Base-by-base conservation (phyloP, 2,888 invertebrate genomes). In the Eupeodes latifasciatus region DNA sequence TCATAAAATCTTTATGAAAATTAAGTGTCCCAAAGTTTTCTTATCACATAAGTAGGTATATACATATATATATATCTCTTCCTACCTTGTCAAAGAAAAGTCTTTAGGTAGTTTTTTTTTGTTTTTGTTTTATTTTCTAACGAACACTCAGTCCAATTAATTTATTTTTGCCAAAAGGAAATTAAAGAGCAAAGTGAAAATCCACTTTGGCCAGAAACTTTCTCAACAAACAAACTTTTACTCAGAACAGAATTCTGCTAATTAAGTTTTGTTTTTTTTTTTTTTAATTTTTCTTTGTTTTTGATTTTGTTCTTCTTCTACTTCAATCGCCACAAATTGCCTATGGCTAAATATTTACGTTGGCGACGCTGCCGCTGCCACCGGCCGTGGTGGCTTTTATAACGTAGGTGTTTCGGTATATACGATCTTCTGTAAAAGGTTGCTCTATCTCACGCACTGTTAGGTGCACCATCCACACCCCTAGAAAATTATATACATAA, bases 91-190 rank as follows among this genome's bases (percentile, higher is more conserved):
- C 9, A 61, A 36, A 61, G 36, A 40, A 40, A 16, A 12, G 6
- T 14, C 2, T 19, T 59, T 34, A 14, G 12, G 3, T 62, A 27
- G 27, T 27, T 27, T 27, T 27, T 27, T 27, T 27, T 27, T 27
- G 1, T 62, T 16, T 12, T 16, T 62, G 5, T 44, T n/a, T n/a
- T 62, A 6, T 62, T 62, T 62, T 44, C 40, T 62, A 19, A 62
- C 16, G 4, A 44, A 11, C 11, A 44, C 40, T 44, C 47, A 66
- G 27, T 66, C 47, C 66, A 66, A 66, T 66, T 66, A 66, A 66
- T 66, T 66, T 66, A 49, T 66, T 66, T 66, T 19, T 47, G 47
- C 47, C 47, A 66, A 66, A 66, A 66, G 66, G 66, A 66, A 66
- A 66, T 66, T 66, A 66, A 66, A 27, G 47, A 47, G 47, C 27